Base-by-base conservation (phyloP, 2,797 vertebrate genomes). In the Spheniscus humboldti region DNA sequence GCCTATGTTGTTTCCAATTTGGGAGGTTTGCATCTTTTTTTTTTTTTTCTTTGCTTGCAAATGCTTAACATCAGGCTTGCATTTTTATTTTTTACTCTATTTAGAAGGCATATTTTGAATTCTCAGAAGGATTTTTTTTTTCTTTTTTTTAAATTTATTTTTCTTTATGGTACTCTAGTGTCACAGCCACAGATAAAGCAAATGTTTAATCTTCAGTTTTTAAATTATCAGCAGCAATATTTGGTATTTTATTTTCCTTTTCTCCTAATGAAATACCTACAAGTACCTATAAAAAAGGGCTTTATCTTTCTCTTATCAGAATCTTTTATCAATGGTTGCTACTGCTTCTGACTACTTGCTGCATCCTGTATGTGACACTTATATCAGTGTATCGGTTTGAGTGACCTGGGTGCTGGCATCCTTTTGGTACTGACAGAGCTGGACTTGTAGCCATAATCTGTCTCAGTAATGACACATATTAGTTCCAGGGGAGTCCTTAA, bases 121-220 rank as follows among this genome's bases (percentile, higher is more conserved):
- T 80, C 37, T 84, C 13, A 43, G 62, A 19, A 83, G 82, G 39
- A 52, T 80, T 92, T 92, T 95, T 92, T 50, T 79, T 93, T 52
- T 41, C 13, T 41, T 41, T 41, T 41, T 41, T 41, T 7, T 41
- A 41, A 41, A 4, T 16, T 41, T 16, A 52, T 80, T 92, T 92
- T 95, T 92, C 53, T 79, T 93, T 48, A 43, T 41, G 52, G 20
- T 47, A 22, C 9, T 86, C 30, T 23, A 47, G 27, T 33, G 20
- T 80, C 63, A 50, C 31, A 80, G 48, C 6, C 25, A 6, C 18
- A 75, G 35, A 74, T 48, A 81, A 94, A 86, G 12, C 33, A 52
- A 91, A 57, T 3, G 5, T 57, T 62, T 85, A 57, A 48, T 62
- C 55, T 88, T 76, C 17, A 14, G 17, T 37, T 93, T 64, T 69